Evolutionary conservation across 2,113 vertebrate species (phyloP), one percentile per base, ranked within the genome.

Genomic region (Ploceus nigricollis): DNA sequence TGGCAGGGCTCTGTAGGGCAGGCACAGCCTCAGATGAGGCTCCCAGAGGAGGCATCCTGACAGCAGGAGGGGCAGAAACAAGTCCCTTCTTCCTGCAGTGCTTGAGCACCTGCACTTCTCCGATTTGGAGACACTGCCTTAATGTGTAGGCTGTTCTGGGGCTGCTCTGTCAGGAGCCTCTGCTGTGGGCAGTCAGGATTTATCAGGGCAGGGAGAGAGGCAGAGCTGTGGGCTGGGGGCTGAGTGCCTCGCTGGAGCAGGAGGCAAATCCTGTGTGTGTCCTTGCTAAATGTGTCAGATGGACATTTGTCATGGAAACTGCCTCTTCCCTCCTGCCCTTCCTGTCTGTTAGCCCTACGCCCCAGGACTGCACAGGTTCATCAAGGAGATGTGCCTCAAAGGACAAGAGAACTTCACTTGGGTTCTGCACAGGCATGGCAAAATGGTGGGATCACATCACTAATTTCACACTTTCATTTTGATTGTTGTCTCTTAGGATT

Each of bases 141-240:
- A 10, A 24, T 18, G 13, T 27, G 31, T 69, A 64, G 28, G 15
- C 18, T 73, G 35, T 22, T 37, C 19, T 57, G 73, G 25, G 27
- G 12, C 89, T 92, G 61, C 53, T 33, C 37, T 27, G 0, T 35
- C 21, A 66, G 73, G 51, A 84, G 3, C 45, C 13, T 76, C 28
- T 88, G 63, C 80, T 77, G 40, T 40, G 82, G 31, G 23, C 65
- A 51, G 31, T 21, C 50, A 53, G 6, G 44, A 44, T 69, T 54
- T 54, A 8, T 28, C 31, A 24, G 17, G 51, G 50, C 33, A 63
- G 19, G 40, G 63, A 47, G 48, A 57, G 63, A 45, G 24, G 33
- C 11, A 1, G 13, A 25, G 5, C 35, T 10, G 0, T 9, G 37
- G 18, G 3, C 44, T 69, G 63, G 31, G 37, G 69, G 8, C 23